These are phyloP conservation scores for Himalopsyche tibetana DNA, from an alignment of 2,888 invertebrate genomes.

Conservation along the genomic window DNA sequence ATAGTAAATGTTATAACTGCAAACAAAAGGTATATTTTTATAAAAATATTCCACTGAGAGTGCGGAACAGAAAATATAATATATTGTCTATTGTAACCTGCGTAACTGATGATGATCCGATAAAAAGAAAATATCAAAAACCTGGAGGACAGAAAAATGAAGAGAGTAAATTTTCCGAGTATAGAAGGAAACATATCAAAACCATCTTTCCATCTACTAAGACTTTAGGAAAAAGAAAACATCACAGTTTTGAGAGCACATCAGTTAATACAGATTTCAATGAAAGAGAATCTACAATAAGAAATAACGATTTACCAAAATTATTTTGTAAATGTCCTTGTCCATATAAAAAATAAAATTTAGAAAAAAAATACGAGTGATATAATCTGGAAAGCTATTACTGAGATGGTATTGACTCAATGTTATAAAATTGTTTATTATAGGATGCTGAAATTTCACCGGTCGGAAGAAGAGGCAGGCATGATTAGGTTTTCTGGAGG, in stretches of 20 bases:
- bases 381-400: too few relatives aligned
- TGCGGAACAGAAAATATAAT: not conserved
- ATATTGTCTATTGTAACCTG: not conserved
- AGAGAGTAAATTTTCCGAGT: constrained; percentile 8
- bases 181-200: not conserved
- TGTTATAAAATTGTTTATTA: too few relatives aligned
- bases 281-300: not conserved
- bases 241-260: not conserved
- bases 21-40: not conserved
- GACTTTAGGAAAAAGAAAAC: not conserved
- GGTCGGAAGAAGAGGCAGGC: too few relatives aligned
- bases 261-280: not conserved
- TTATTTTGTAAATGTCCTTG: constrained; percentile 52
- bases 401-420: too few relatives aligned
- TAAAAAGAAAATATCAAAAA: not conserved
- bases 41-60: constrained; percentile 3
- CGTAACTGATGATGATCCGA: not conserved
- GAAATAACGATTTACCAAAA: not conserved
- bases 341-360: constrained; percentile 42
- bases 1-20: constrained; percentile 5
- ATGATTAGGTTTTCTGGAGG: too few relatives aligned
- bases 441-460: too few relatives aligned
- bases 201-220: not conserved
- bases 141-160: not conserved
- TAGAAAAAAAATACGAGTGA: too few relatives aligned